Base-by-base conservation (phyloP, 2,113 vertebrate species). In the Epinephelus cyanopodus region DNA sequence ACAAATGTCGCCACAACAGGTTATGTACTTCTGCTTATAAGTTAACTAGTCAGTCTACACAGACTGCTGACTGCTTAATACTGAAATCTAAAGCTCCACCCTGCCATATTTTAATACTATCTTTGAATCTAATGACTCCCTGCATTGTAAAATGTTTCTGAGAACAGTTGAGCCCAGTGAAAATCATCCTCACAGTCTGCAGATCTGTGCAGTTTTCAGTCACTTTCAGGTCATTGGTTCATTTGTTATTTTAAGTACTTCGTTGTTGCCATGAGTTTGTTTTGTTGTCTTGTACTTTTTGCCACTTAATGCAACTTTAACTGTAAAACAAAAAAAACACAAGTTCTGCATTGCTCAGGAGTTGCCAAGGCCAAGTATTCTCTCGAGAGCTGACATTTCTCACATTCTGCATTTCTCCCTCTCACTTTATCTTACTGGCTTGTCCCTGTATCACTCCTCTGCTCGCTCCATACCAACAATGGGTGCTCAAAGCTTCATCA, bases 311-410 rank as follows among this genome's bases (percentile, higher is more conserved):
- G 65, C 77, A 81, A 81, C 63, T 85, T 61, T 71, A 75, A 75
- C 73, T 77, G 27, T 75, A 37, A 87, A 87, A 75, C 50, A 52
- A 66, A 74, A 71, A 56, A 73, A 48, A 56, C 7, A 60, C 9
- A 21, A 66, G 45, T 42, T 67, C 63, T 79, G 79, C 67, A 77
- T 58, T 69, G 84, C 80, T 85, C 69, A 66, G 45, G 58, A 83
- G 74, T 84, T 72, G 58, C 76, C 25, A 61, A 83, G 77, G 74
- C 77, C 45, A 62, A 68, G 64, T 65, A 85, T 73, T 87, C 86
- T 79, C 79, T 18, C 1, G 82, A 69, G 87, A 85, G 67, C 62
- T 81, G 71, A 85, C 87, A 86, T 90, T 84, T 90, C 72, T 82
- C 50, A 62, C 71, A 86, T 82, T 82, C 52, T 84, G 75, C 75